phyloP scores from a whole-genome alignment of 1,140 invertebrate species.

The Copidosoma floridanum region DNA sequence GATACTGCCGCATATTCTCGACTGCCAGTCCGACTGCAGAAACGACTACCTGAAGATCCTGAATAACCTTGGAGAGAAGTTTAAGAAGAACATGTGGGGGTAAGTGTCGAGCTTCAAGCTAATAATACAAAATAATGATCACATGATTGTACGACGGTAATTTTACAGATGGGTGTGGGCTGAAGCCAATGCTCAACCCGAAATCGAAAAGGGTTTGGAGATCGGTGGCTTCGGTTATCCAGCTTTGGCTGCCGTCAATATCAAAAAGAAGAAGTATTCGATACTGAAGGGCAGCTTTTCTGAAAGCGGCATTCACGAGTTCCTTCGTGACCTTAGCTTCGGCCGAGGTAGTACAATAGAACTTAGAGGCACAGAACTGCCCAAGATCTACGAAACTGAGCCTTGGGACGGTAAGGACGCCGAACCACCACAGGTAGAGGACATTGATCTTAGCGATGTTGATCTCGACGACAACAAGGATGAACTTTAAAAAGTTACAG shows the following conservation, averaged over 20 bases:
- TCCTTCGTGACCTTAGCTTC: slow-evolving; percentile 91
- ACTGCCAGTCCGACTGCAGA: slow-evolving; percentile 93
- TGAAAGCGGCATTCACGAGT: slow-evolving; percentile 91
- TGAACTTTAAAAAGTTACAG: slow-evolving; percentile 65
- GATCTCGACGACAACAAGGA: slow-evolving; percentile 85
- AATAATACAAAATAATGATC: too few species aligned
- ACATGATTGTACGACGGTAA: too few species aligned
- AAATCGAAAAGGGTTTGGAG: slow-evolving; percentile 85
- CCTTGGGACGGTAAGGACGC: slow-evolving; percentile 98
- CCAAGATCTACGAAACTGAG: slow-evolving; percentile 70
- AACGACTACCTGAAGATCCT: slow-evolving; percentile 84
- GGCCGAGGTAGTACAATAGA: slow-evolving; percentile 91
- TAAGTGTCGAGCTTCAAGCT: too few species aligned
- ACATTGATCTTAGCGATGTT: slow-evolving; percentile 90
- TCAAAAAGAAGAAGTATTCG: slow-evolving; percentile 96
- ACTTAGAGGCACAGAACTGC: slow-evolving; percentile 81
- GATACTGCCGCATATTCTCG: slow-evolving; percentile 93
- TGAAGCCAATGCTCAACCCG: slow-evolving; percentile 82
- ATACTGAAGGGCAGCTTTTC: slow-evolving; percentile 92
- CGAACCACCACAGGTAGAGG: slow-evolving; percentile 83
- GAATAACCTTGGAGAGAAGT: slow-evolving; percentile 81
- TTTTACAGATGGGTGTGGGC: slow-evolving; percentile 87
- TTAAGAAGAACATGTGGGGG: slow-evolving; percentile 96
- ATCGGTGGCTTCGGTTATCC: slow-evolving; percentile 92
- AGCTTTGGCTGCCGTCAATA: slow-evolving; percentile 94